Evolutionary conservation across 2,888 invertebrate genomes (phyloP).

Genomic region (Pyrrhosoma nymphula): DNA sequence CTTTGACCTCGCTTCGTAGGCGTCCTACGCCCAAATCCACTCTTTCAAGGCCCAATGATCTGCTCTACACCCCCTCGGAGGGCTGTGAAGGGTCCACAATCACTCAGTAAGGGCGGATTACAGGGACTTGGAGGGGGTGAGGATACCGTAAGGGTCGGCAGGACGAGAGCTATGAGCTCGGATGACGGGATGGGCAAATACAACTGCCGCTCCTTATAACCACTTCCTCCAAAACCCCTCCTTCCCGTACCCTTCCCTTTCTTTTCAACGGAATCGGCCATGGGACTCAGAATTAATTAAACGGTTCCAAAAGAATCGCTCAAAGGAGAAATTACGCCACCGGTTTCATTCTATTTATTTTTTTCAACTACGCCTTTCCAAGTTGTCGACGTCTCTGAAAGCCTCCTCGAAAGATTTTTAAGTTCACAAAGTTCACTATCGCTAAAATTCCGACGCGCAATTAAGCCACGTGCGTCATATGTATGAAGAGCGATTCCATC

Average conservation of each 20-base stretch:
- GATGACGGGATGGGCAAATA: background rate
- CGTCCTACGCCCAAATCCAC: too few relatives aligned
- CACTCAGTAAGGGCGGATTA: background rate
- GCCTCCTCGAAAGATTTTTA: background rate
- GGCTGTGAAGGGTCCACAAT: background rate
- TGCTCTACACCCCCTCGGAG: background rate
- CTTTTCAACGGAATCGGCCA: conserved; percentile 5
- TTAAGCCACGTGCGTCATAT: background rate
- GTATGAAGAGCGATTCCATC: too few relatives aligned
- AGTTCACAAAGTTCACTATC: background rate
- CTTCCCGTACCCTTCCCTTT: background rate
- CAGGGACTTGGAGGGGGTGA: too few relatives aligned
- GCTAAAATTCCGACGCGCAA: background rate
- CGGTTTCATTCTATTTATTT: background rate
- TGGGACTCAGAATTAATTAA: conserved; percentile 51
- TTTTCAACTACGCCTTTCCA: background rate
- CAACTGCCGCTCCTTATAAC: background rate
- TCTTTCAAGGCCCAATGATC: too few relatives aligned
- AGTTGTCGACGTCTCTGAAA: background rate
- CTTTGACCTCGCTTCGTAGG: background rate
- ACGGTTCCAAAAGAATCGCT: background rate
- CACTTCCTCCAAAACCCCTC: background rate
- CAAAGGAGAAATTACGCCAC: conserved; percentile 14
- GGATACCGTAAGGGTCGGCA: background rate
- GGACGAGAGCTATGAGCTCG: background rate